These are phyloP conservation scores for Takifugu ocellatus DNA, from an alignment of 2,797 vertebrate genomes.

Conservation along the genomic window DNA sequence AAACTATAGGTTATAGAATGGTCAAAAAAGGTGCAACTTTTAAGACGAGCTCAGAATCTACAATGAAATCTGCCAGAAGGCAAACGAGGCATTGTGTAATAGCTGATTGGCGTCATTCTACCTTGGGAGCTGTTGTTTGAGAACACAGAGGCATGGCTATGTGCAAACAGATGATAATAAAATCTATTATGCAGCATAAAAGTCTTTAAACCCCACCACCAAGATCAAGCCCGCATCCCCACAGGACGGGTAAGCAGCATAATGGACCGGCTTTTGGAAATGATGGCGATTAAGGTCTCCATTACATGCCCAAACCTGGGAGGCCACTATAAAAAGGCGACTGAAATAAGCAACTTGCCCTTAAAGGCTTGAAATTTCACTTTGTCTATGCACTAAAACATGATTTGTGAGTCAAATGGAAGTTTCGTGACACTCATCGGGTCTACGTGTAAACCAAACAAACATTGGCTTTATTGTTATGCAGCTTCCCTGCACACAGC, in stretches of 20 bases:
- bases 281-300: conserved; percentile 48
- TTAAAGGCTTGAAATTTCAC: not conserved
- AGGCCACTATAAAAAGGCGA: not conserved
- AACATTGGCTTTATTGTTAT: conserved; percentile 39
- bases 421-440: conserved; percentile 10
- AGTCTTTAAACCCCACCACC: conserved; percentile 27
- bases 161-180: conserved; percentile 58
- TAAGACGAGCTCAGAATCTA: not conserved
- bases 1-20: conserved; percentile 2
- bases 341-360: not conserved
- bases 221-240: conserved; percentile 46
- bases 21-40: not conserved
- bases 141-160: conserved; percentile 28
- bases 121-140: conserved; percentile 43
- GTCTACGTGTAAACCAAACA: conserved; percentile 30
- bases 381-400: not conserved
- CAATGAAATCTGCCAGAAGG: conserved; percentile 13
- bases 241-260: conserved; percentile 40
- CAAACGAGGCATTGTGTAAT: not conserved
- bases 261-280: conserved; percentile 49
- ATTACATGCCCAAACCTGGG: conserved; percentile 4
- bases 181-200: conserved; percentile 48
- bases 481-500: conserved; percentile 14
- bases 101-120: conserved; percentile 21
- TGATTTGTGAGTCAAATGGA: not conserved